phyloP scores from a whole-genome alignment of 2,888 invertebrate genomes.

The Dasysyrphus albostriatus region DNA sequence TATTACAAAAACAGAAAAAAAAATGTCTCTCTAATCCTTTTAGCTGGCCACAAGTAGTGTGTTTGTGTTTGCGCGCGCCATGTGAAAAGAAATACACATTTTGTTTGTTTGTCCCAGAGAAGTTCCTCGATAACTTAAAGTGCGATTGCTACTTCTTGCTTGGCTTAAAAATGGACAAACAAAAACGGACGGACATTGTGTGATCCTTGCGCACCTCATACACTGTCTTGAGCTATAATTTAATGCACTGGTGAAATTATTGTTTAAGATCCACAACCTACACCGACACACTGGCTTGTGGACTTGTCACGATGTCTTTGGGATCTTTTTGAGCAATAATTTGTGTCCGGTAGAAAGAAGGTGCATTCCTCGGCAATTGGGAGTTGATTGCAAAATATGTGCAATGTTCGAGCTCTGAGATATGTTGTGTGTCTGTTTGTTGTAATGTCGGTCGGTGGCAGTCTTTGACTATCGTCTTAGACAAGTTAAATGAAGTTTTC shows the following conservation, averaged over 20 bases:
- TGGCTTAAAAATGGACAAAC: conserved; percentile 3
- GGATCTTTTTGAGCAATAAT: conserved; percentile 43
- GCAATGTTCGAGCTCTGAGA: conserved; percentile 27
- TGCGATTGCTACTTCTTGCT: conserved; percentile 47
- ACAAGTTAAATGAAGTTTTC: conserved; percentile 17
- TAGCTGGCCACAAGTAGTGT: conserved; percentile 8
- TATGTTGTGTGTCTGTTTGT: background rate
- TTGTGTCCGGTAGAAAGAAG: conserved; percentile 45
- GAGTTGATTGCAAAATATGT: conserved; percentile 76
- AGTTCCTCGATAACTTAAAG: conserved; percentile 43
- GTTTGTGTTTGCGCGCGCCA: conserved; percentile 6
- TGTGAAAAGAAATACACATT: conserved; percentile 7
- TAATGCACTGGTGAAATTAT: conserved; percentile 71
- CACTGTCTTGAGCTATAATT: conserved; percentile 67
- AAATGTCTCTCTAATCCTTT: conserved; percentile 80
- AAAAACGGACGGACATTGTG: conserved; percentile 25
- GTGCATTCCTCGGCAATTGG: conserved; percentile 64
- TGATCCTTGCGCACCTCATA: conserved; percentile 23
- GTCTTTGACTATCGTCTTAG: conserved; percentile 10
- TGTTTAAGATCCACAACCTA: conserved; percentile 74
- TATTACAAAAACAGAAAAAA: conserved; percentile 75
- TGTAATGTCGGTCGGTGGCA: conserved; percentile 1
- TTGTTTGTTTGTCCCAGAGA: conserved; percentile 52
- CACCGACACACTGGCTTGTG: conserved; percentile 46
- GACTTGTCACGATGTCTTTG: conserved; percentile 69